Conservation (phyloP, 2,113 vertebrate genomes). For the Athene cunicularia region DNA sequence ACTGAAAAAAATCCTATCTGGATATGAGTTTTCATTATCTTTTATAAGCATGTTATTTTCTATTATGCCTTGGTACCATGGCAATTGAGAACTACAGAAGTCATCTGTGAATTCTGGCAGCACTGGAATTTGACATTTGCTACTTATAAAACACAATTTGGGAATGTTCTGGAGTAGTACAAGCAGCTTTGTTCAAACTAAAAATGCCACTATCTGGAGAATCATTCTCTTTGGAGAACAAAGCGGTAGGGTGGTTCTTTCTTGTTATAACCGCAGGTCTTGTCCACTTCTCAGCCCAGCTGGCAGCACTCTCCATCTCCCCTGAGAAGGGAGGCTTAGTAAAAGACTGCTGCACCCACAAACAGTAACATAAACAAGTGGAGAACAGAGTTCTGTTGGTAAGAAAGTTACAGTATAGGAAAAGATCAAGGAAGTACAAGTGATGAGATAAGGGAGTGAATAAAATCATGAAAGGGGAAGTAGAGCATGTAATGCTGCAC, state of each 20-base stretch:
- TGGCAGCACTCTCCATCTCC: neutral
- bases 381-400: neutral
- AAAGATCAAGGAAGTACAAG: neutral
- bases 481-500: conserved; percentile 15
- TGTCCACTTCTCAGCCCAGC: accelerated
- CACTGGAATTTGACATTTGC: conserved; percentile 41
- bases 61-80: neutral
- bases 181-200: conserved; percentile 30
- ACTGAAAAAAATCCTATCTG: neutral
- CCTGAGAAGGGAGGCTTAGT: neutral
- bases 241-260: neutral
- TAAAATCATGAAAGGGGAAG: neutral
- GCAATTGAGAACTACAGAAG: conserved; percentile 13
- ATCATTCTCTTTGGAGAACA: neutral
- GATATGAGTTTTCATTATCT: neutral
- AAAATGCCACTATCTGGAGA: neutral
- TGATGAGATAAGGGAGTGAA: neutral
- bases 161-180: neutral
- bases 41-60: conserved; percentile 19
- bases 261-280: neutral
- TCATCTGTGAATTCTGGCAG: conserved; percentile 29
- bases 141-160: conserved; percentile 15
- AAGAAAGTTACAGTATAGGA: neutral
- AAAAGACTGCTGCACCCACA: neutral
- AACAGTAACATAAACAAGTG: neutral